These are phyloP conservation scores for Drosophila testacea DNA, from an alignment of 2,888 invertebrate genomes.

Conservation along the genomic window DNA sequence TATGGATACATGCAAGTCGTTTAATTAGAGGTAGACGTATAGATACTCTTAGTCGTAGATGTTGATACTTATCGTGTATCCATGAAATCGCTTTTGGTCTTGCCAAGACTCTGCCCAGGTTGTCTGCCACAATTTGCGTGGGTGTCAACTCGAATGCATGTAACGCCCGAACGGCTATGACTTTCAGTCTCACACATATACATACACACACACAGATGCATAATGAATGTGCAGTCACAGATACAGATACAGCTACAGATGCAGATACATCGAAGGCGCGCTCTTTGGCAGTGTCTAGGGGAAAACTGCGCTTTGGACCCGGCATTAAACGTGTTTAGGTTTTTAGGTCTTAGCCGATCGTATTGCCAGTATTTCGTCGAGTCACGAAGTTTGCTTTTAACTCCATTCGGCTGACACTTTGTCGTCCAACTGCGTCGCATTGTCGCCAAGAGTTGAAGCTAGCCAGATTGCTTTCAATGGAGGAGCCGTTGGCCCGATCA, in stretches of 20 bases:
- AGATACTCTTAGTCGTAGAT: slow-evolving; percentile 30
- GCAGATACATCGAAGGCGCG: slow-evolving; percentile 16
- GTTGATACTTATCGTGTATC: slow-evolving; percentile 58
- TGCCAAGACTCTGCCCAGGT: slow-evolving; percentile 25
- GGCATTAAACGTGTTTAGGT: slow-evolving; percentile 78
- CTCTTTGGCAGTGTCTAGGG: slow-evolving; percentile 24
- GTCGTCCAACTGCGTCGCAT: slow-evolving; percentile 21
- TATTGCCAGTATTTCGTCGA: slow-evolving; percentile 59
- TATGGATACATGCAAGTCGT: slow-evolving; percentile 19
- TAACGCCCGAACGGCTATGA: slow-evolving; percentile 35
- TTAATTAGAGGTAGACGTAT: slow-evolving; percentile 66
- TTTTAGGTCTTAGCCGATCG: slow-evolving; percentile 55
- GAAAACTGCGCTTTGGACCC: slow-evolving; percentile 56
- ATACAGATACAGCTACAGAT: slow-evolving; percentile 17
- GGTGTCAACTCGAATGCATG: slow-evolving; percentile 63
- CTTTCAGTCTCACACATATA: slow-evolving; percentile 28
- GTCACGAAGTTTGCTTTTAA: slow-evolving; percentile 59
- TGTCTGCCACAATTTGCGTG: slow-evolving; percentile 62
- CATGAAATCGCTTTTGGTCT: slow-evolving; percentile 58
- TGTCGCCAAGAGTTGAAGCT: slow-evolving; percentile 32
- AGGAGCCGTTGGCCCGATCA: slow-evolving; percentile 43
- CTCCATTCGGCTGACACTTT: slow-evolving; percentile 30
- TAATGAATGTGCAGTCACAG: slow-evolving; percentile 17
- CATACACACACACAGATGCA: background rate
- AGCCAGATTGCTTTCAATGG: slow-evolving; percentile 6